Conservation (phyloP, 2,888 invertebrate species). For the Acanthosepion lycidas region DNA sequence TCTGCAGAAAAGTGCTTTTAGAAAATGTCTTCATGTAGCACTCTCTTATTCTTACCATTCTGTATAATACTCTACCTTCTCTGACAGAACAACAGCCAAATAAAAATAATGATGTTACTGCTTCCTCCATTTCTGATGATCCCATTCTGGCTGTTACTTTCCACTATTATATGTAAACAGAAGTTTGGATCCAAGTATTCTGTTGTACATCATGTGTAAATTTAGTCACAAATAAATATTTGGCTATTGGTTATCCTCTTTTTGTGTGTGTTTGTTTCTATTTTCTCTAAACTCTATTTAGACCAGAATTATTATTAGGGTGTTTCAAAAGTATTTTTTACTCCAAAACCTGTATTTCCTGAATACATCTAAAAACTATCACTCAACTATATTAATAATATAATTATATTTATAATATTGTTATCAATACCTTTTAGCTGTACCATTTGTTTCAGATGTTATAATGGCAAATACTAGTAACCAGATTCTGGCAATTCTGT, state of each 20-base stretch:
- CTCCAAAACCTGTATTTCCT: too few species aligned
- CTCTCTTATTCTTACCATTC: background rate
- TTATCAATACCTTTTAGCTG: too few species aligned
- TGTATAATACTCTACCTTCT: background rate
- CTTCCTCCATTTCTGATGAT: background rate
- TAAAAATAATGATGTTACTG: background rate
- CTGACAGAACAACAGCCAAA: background rate
- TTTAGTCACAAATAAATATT: conserved; percentile 33
- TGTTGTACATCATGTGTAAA: conserved; percentile 9
- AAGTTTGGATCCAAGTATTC: conserved; percentile 16
- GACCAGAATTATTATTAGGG: too few species aligned
- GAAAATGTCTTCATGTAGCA: conserved; percentile 33
- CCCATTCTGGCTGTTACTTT: too few species aligned
- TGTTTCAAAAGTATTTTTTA: too few species aligned
- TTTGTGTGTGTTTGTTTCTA: background rate
- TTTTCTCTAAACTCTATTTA: too few species aligned
- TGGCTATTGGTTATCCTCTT: background rate
- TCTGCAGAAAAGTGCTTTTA: background rate
- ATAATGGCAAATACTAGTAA: too few species aligned
- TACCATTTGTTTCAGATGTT: too few species aligned
- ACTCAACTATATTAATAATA: too few species aligned
- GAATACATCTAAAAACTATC: too few species aligned
- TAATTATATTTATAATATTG: too few species aligned
- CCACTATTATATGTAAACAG: background rate
- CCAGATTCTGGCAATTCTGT: too few species aligned